A percentile compares a stretch with the other conserved stretches of the same genome.
These are phyloP conservation scores for Nematolebias whitei DNA, from an alignment of 2,113 vertebrate species.

Conservation along the genomic window DNA sequence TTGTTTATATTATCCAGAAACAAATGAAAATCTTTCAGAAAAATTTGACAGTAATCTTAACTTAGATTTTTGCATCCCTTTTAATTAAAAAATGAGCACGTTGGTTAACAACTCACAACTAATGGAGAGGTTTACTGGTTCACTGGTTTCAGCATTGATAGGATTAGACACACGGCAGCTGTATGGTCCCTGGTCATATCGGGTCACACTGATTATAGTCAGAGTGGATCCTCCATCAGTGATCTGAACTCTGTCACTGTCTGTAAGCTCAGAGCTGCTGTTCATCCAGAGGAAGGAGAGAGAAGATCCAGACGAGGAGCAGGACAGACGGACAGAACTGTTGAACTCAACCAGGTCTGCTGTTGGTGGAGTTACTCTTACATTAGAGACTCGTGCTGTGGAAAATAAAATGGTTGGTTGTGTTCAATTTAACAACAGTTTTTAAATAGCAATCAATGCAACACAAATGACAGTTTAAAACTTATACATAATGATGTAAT, in stretches of 20 bases:
- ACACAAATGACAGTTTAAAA: too few species aligned
- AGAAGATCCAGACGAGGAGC: slow-evolving; percentile 59
- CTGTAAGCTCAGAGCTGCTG: slow-evolving; percentile 56
- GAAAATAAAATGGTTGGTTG: background rate
- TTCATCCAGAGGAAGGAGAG: slow-evolving; percentile 66
- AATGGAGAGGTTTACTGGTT: slow-evolving; percentile 29
- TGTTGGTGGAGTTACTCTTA: background rate
- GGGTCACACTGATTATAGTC: slow-evolving; percentile 49
- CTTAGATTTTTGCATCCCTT: slow-evolving; percentile 25
- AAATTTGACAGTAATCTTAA: slow-evolving; percentile 11
- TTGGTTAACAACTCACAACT: slow-evolving; percentile 59
- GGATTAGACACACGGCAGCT: slow-evolving; percentile 40
- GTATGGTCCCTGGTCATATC: slow-evolving; percentile 55
- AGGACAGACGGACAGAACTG: slow-evolving; percentile 60
- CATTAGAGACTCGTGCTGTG: slow-evolving; percentile 23
- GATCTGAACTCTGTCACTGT: slow-evolving; percentile 56
- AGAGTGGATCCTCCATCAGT: slow-evolving; percentile 47
- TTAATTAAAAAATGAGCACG: slow-evolving; percentile 30
- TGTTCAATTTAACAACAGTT: too few species aligned
- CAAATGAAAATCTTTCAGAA: background rate
- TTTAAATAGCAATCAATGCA: too few species aligned
- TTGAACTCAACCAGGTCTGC: slow-evolving; percentile 59
- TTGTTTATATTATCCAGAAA: too few species aligned
- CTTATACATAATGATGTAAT: too few species aligned
- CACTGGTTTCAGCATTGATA: slow-evolving; percentile 24